A percentile compares a stretch with the other conserved stretches of the same genome.
Conservation (phyloP, 2,888 invertebrate species). For the Physocephala rufipes region DNA sequence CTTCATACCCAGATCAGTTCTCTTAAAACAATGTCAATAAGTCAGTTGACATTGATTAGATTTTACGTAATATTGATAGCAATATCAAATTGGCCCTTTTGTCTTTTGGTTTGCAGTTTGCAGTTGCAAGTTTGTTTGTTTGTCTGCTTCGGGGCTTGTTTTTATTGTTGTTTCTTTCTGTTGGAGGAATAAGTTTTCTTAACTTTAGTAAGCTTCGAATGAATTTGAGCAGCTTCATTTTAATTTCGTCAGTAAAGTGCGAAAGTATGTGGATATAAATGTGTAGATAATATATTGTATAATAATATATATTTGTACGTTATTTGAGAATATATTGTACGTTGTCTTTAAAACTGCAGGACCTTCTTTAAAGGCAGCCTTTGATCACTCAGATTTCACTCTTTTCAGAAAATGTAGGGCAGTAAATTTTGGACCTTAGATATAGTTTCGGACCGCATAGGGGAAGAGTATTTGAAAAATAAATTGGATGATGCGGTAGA, state of each 20-base stretch:
- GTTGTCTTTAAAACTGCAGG: neutral
- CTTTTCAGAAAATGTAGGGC: no score
- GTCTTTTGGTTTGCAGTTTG: neutral
- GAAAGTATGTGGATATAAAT: no score
- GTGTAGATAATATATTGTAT: neutral
- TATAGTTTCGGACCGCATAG: no score
- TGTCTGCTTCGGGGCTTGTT: neutral
- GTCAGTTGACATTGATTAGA: constrained; percentile 40
- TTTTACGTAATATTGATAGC: constrained; percentile 58
- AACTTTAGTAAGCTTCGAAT: neutral
- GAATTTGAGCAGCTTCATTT: neutral
- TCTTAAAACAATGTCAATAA: no score
- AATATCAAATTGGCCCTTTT: constrained; percentile 58
- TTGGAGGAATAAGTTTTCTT: neutral
- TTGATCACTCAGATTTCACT: no score
- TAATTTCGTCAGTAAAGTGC: no score
- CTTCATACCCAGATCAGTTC: no score
- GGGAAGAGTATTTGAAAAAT: no score
- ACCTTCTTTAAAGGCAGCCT: neutral
- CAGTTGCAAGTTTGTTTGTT: neutral
- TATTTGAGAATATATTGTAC: neutral
- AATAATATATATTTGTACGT: neutral
- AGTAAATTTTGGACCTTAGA: no score
- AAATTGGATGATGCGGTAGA: no score
- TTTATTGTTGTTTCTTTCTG: neutral